phyloP scores from a whole-genome alignment of 2,888 invertebrate species.

The Athetis lepigone region DNA sequence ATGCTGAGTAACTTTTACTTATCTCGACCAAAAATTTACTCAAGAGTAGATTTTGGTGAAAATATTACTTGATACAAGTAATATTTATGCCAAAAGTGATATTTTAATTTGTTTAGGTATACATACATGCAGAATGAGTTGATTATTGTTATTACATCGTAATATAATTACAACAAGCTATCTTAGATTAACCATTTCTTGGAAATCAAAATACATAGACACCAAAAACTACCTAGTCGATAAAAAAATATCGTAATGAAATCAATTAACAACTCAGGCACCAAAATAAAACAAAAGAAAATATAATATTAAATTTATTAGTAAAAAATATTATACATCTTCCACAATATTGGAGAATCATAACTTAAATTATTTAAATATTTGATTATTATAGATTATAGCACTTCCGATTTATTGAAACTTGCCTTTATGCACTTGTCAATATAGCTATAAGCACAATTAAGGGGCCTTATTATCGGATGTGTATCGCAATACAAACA shows the following conservation, averaged over 20 bases:
- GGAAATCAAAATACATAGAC: no score
- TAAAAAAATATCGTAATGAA: no score
- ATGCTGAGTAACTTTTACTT: no score
- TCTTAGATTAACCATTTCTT: constrained; percentile 4
- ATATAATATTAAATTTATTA: constrained; percentile 91
- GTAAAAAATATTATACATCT: constrained; percentile 91
- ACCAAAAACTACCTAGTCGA: no score
- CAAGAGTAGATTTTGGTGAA: not conserved
- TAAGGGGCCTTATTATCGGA: constrained; percentile 68
- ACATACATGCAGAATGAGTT: constrained; percentile 34
- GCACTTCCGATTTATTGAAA: constrained; percentile 87
- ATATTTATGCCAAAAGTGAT: constrained; percentile 59
- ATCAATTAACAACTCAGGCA: no score
- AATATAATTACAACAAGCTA: constrained; percentile 17
- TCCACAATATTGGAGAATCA: constrained; percentile 91
- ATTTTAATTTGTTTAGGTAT: constrained; percentile 38
- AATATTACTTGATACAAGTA: not conserved
- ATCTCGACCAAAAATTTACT: no score
- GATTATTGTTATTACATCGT: constrained; percentile 10
- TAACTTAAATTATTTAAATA: constrained; percentile 90
- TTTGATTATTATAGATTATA: constrained; percentile 85
- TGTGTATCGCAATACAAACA: constrained; percentile 55
- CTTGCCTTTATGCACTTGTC: constrained; percentile 84
- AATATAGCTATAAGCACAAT: constrained; percentile 86
- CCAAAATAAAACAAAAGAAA: constrained; percentile 74